These are phyloP conservation scores for Xestoiulus laeticollis DNA, from an alignment of 2,888 invertebrate genomes.

Conservation along the genomic window DNA sequence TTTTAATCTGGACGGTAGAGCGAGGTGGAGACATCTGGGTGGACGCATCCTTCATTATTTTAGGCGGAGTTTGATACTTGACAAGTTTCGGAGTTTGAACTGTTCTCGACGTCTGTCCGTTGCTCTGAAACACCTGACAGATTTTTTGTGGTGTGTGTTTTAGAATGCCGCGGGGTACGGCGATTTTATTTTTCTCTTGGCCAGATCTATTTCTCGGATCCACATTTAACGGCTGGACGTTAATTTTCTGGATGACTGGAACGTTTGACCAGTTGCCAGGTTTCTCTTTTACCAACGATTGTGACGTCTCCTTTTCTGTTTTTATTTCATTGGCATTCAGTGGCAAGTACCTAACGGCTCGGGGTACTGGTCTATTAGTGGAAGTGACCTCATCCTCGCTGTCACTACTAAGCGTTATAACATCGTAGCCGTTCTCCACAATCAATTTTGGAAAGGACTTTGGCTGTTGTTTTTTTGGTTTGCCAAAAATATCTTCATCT, in stretches of 20 bases:
- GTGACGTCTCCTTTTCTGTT: background rate
- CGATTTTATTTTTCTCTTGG: background rate
- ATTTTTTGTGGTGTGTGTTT: background rate
- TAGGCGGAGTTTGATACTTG: background rate
- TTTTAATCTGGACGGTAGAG: background rate
- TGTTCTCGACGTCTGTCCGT: no score
- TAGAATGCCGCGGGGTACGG: background rate
- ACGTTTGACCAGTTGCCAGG: no score
- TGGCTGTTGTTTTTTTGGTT: background rate
- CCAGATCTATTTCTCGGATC: background rate
- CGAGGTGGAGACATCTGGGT: background rate
- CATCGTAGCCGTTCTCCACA: background rate
- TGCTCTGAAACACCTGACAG: background rate
- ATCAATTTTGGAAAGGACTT: background rate
- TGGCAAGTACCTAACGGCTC: background rate
- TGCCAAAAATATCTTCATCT: background rate
- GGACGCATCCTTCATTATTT: background rate
- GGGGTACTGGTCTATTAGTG: background rate
- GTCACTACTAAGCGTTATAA: constrained; percentile 23
- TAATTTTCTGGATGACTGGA: background rate
- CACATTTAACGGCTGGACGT: background rate
- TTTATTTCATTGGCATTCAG: background rate
- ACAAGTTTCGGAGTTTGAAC: background rate
- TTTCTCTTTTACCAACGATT: background rate
- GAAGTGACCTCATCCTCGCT: constrained; percentile 8